A percentile compares a stretch with the other conserved stretches of the same genome.
Conservation (phyloP, 2,797 vertebrate species). For the Poecile montanus region DNA sequence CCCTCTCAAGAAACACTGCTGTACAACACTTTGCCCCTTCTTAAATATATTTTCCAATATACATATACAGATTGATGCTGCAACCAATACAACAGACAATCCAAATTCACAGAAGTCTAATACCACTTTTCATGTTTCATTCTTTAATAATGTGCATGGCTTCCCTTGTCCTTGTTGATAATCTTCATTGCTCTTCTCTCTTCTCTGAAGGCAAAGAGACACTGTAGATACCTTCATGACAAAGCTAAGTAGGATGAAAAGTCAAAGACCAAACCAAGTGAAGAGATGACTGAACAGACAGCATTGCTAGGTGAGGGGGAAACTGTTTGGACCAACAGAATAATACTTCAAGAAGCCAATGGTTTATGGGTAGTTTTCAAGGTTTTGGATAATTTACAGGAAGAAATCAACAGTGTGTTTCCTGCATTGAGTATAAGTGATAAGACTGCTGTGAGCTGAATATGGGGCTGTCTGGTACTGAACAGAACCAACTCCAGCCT, state of each 20-base stretch:
- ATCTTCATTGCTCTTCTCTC: neutral
- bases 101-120: neutral
- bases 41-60: neutral
- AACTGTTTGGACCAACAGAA: neutral
- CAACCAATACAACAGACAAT: neutral
- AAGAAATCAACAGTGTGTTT: neutral
- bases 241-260: neutral
- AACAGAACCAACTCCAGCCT: neutral
- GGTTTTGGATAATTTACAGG: neutral
- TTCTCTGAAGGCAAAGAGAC: neutral
- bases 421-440: neutral
- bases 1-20: neutral
- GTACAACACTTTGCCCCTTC: neutral
- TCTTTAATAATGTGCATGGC: neutral
- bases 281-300: neutral
- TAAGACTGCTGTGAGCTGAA: neutral
- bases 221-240: neutral
- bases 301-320: neutral
- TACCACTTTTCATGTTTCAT: neutral
- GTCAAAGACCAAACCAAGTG: neutral
- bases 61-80: neutral
- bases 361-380: neutral
- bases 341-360: neutral
- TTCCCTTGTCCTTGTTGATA: neutral
- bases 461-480: neutral